A percentile compares a stretch with the other conserved stretches of the same genome.
Evolutionary conservation across 2,888 invertebrate species (phyloP).

Genomic region (Dicyrtomina minuta): DNA sequence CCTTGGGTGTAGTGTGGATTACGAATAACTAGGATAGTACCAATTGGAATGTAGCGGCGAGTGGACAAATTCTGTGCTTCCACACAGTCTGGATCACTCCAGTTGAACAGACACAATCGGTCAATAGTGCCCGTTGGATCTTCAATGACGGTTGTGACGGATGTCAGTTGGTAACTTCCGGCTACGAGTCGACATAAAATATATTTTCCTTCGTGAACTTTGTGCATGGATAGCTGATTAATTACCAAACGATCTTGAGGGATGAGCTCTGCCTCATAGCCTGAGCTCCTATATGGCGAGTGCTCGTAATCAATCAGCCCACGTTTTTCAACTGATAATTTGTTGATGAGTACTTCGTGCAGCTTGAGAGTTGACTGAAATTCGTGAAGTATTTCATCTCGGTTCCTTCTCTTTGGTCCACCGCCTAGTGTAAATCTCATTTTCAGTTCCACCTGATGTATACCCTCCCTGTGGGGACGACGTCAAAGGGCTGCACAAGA

Average conservation of each 20-base stretch:
- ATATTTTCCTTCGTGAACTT: conserved; percentile 1
- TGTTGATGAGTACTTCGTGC: neutral
- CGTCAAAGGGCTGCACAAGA: too few relatives aligned
- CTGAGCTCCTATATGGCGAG: neutral
- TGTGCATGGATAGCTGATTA: neutral
- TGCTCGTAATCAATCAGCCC: conserved; percentile 25
- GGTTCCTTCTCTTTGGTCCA: neutral
- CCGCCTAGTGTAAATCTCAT: too few relatives aligned
- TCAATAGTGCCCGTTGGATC: conserved; percentile 15
- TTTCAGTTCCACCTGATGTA: too few relatives aligned
- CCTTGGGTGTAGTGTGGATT: conserved; percentile 8
- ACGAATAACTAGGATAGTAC: conserved; percentile 19
- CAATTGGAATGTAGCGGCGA: conserved; percentile 18
- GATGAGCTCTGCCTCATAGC: conserved; percentile 2
- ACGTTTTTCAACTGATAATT: neutral
- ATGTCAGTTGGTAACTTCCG: conserved; percentile 14
- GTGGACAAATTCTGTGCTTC: conserved; percentile 13
- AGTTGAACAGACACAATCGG: conserved; percentile 6
- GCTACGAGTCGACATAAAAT: conserved; percentile 15
- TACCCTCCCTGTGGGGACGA: too few relatives aligned
- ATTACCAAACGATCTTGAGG: conserved; percentile 1
- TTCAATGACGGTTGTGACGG: conserved; percentile 13
- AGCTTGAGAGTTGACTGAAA: neutral
- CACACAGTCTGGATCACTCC: conserved; percentile 3
- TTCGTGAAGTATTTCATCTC: neutral